These are phyloP conservation scores for Camptogramma bilineatum DNA, from an alignment of 2,888 invertebrate genomes.

Conservation along the genomic window DNA sequence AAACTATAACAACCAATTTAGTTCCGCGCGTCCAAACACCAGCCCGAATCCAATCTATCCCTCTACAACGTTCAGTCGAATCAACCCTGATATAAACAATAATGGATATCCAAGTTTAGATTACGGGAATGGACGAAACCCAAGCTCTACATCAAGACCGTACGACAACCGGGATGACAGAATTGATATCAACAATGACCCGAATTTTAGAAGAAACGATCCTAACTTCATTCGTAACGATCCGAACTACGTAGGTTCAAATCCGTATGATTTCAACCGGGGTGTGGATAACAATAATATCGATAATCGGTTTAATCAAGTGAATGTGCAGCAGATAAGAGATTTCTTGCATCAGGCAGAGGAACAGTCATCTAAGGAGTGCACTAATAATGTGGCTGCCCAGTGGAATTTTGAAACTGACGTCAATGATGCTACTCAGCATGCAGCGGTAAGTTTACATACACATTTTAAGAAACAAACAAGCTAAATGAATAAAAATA, in stretches of 20 bases:
- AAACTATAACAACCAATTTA: conserved; percentile 60
- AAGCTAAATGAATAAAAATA: too few relatives aligned
- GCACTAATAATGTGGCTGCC: conserved; percentile 93
- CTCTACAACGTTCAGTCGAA: conserved; percentile 66
- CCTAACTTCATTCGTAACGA: conserved; percentile 81
- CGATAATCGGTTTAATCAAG: conserved; percentile 75
- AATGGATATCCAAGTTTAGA: conserved; percentile 75
- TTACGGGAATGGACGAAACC: conserved; percentile 64
- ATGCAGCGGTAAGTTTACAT: conserved; percentile 90
- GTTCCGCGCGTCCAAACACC: conserved; percentile 60
- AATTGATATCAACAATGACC: conserved; percentile 78
- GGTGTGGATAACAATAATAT: conserved; percentile 68
- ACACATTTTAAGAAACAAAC: neutral
- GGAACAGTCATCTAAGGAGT: conserved; percentile 91
- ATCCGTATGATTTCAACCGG: conserved; percentile 73
- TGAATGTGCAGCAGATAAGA: conserved; percentile 78
- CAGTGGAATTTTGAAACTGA: conserved; percentile 96
- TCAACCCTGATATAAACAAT: conserved; percentile 79
- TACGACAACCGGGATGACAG: conserved; percentile 74
- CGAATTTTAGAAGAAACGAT: conserved; percentile 78
- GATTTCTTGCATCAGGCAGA: conserved; percentile 89
- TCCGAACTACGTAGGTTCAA: conserved; percentile 74
- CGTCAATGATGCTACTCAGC: conserved; percentile 92
- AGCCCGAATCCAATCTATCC: conserved; percentile 58
- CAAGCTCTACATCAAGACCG: conserved; percentile 65